Evolutionary conservation across 2,888 invertebrate species (phyloP).

Genomic region (Celastrina argiolus): DNA sequence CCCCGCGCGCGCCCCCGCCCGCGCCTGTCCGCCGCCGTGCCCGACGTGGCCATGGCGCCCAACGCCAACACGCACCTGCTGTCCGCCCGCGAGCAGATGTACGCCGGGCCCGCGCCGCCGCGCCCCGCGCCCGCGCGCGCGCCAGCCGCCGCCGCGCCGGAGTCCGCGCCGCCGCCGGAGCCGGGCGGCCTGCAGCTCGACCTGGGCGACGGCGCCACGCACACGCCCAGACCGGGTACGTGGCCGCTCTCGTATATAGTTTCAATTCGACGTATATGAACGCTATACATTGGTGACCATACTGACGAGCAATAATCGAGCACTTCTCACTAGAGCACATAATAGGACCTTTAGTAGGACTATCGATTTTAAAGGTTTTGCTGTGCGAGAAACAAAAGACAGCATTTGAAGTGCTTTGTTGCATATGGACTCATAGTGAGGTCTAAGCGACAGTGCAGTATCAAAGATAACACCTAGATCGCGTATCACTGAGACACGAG

Average conservation of each 20-base stretch:
- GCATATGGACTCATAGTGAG: too few species aligned
- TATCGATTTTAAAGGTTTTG: not conserved
- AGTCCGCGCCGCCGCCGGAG: constrained; percentile 24
- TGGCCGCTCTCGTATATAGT: too few species aligned
- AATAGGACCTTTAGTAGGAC: too few species aligned
- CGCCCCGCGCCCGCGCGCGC: constrained; percentile 23
- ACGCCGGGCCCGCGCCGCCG: constrained; percentile 41
- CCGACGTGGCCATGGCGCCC: constrained; percentile 93
- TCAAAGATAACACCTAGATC: too few species aligned
- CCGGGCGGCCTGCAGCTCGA: constrained; percentile 82
- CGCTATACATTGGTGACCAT: too few species aligned
- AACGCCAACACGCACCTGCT: constrained; percentile 80
- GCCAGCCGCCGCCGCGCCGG: constrained; percentile 19
- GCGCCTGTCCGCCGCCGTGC: constrained; percentile 89
- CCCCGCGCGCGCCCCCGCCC: constrained; percentile 30
- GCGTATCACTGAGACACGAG: not conserved
- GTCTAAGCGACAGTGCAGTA: too few species aligned
- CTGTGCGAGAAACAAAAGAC: not conserved
- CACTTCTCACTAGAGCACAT: not conserved
- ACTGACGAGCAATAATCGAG: too few species aligned
- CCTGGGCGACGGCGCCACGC: constrained; percentile 90
- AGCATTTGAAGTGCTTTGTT: too few species aligned
- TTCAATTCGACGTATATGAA: too few species aligned
- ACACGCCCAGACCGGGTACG: constrained; percentile 72
- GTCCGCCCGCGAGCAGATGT: constrained; percentile 80